phyloP scores from a whole-genome alignment of 2,113 vertebrate species.

The Eclectus roratus region DNA sequence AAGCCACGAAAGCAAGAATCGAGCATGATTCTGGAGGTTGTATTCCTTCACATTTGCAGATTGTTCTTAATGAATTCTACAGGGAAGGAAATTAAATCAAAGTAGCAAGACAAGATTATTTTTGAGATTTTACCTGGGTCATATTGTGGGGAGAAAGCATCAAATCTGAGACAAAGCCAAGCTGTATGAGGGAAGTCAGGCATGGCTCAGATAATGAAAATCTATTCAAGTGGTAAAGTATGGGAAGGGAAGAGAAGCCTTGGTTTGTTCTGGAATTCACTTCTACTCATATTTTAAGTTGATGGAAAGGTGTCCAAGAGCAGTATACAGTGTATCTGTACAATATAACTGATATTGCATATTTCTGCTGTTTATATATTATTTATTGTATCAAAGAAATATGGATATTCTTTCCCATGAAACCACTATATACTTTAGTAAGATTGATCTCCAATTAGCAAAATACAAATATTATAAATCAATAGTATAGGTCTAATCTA shows the following conservation, averaged over 20 bases:
- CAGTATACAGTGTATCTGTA: neutral
- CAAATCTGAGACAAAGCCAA: neutral
- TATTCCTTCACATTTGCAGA: neutral
- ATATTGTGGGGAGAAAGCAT: neutral
- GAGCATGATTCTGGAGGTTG: rapidly evolving
- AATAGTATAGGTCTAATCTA: neutral
- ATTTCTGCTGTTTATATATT: neutral
- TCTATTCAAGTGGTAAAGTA: neutral
- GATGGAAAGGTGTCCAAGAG: neutral
- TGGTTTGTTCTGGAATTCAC: neutral
- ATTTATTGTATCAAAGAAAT: neutral
- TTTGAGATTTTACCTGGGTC: neutral
- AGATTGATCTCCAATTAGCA: neutral
- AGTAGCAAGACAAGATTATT: neutral
- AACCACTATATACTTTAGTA: neutral
- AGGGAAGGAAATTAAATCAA: neutral
- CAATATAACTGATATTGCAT: neutral
- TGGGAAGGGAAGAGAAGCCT: neutral
- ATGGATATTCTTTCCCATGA: neutral
- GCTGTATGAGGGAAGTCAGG: neutral
- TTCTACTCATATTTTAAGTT: neutral
- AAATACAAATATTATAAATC: neutral
- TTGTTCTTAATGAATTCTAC: neutral
- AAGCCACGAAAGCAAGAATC: neutral
- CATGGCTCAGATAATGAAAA: neutral